Evolutionary conservation across 2,113 vertebrate genomes (phyloP).

Genomic region (Pycnonotus jocosus): DNA sequence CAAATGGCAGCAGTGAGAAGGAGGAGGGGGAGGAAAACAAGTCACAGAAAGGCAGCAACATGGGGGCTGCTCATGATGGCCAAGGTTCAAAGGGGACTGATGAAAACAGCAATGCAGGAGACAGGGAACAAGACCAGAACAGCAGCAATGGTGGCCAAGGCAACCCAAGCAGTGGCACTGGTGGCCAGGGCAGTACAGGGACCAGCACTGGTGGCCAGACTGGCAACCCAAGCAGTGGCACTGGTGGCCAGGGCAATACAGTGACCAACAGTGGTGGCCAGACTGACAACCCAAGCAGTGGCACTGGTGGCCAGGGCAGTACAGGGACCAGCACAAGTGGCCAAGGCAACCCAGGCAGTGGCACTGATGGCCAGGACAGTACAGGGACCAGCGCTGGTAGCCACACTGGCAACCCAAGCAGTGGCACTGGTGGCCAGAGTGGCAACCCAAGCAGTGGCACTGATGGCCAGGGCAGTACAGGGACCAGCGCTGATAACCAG

Average conservation of each 20-base stretch:
- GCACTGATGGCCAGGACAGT: not conserved
- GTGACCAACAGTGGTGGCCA: too few species aligned
- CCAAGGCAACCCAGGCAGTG: not conserved
- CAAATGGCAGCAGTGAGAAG: accelerated
- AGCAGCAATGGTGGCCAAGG: not conserved
- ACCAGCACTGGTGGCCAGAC: too few species aligned
- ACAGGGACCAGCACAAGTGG: not conserved
- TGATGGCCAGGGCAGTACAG: too few species aligned
- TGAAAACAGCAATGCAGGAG: accelerated
- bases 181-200: not conserved
- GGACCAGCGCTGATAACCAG: too few species aligned
- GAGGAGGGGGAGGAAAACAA: accelerated
- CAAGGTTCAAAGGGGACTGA: accelerated
- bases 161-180: not conserved
- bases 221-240: too few species aligned
- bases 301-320: not conserved
- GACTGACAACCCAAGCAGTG: too few species aligned
- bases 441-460: too few species aligned
- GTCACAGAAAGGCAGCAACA: accelerated
- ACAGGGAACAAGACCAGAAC: accelerated
- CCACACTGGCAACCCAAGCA: too few species aligned
- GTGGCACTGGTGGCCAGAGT: too few species aligned
- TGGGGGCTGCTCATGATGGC: accelerated
- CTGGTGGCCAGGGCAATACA: not conserved
- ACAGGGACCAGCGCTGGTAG: accelerated